Conservation (phyloP, 2,797 vertebrate species). For the Tadarida brasiliensis region DNA sequence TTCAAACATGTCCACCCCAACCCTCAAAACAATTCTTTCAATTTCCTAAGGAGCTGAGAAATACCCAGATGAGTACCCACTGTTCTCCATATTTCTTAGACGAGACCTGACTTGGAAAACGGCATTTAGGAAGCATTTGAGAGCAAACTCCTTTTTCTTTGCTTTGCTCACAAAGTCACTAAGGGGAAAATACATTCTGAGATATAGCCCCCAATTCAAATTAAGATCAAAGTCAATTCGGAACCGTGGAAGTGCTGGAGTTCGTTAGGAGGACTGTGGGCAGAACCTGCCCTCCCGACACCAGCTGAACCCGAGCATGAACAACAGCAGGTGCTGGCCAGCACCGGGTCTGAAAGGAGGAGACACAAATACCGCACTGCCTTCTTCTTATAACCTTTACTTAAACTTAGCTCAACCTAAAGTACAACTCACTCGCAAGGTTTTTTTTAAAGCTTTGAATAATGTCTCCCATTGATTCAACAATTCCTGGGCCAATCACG, state of each 20-base stretch:
- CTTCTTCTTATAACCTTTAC: conserved; percentile 31
- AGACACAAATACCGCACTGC: not conserved
- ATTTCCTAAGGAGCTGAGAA: conserved; percentile 36
- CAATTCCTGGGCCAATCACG: conserved; percentile 51
- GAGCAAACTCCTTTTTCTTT: conserved; percentile 60
- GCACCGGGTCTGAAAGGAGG: not conserved
- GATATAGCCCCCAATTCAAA: not conserved
- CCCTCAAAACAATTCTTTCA: not conserved
- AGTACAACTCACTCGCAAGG: not conserved
- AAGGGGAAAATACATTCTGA: conserved; percentile 65
- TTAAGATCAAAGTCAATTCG: conserved; percentile 1
- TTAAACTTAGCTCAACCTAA: conserved; percentile 41
- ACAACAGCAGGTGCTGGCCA: not conserved
- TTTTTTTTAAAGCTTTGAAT: conserved; percentile 5
- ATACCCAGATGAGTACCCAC: not conserved
- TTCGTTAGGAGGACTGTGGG: not conserved
- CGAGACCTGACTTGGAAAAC: conserved; percentile 34
- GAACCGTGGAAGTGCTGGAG: not conserved
- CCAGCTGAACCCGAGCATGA: not conserved
- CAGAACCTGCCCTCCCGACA: not conserved
- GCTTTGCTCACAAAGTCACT: conserved; percentile 46
- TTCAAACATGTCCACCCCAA: not conserved
- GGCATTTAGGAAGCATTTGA: conserved; percentile 64
- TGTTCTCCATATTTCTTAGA: conserved; percentile 62
- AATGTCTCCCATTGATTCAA: conserved; percentile 53